Evolutionary conservation across 2,797 vertebrate genomes (phyloP).

Genomic region (Pseudopleuronectes americanus): DNA sequence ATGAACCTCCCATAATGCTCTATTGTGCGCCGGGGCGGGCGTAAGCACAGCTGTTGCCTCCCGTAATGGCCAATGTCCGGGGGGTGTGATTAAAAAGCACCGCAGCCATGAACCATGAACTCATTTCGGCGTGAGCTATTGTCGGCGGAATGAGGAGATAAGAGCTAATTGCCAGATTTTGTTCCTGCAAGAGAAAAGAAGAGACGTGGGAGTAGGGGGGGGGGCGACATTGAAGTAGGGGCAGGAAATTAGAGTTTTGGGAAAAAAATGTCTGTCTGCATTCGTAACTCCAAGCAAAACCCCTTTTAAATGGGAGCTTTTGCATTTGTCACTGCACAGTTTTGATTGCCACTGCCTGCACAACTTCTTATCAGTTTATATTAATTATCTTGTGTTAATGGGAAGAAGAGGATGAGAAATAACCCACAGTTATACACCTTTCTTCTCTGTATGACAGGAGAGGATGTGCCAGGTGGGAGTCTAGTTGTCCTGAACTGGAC

Average conservation of each 20-base stretch:
- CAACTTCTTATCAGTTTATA: background rate
- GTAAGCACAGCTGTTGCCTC: conserved; percentile 62
- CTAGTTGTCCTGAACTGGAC: background rate
- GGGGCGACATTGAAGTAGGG: conserved; percentile 14
- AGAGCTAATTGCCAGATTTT: conserved; percentile 73
- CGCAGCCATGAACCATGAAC: conserved; percentile 67
- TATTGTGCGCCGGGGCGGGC: conserved; percentile 47
- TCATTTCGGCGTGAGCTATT: conserved; percentile 62
- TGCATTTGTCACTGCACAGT: conserved; percentile 17
- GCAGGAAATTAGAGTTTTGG: conserved; percentile 54
- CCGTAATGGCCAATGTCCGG: conserved; percentile 65
- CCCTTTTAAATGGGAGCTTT: conserved; percentile 38
- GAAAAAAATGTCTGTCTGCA: conserved; percentile 54
- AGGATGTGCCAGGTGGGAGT: conserved; percentile 5
- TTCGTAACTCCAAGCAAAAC: conserved; percentile 30
- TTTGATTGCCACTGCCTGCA: conserved; percentile 15
- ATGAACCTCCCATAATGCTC: conserved; percentile 67
- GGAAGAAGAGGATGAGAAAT: conserved; percentile 7
- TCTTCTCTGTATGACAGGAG: background rate
- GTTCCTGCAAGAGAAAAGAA: conserved; percentile 59
- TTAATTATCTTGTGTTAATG: conserved; percentile 1
- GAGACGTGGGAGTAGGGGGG: conserved; percentile 12
- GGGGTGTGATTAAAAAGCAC: conserved; percentile 73
- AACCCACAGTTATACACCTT: background rate
- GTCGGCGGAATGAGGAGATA: conserved; percentile 68